Evolutionary conservation across 2,113 vertebrate genomes (phyloP).

Genomic region (Alethe diademata): DNA sequence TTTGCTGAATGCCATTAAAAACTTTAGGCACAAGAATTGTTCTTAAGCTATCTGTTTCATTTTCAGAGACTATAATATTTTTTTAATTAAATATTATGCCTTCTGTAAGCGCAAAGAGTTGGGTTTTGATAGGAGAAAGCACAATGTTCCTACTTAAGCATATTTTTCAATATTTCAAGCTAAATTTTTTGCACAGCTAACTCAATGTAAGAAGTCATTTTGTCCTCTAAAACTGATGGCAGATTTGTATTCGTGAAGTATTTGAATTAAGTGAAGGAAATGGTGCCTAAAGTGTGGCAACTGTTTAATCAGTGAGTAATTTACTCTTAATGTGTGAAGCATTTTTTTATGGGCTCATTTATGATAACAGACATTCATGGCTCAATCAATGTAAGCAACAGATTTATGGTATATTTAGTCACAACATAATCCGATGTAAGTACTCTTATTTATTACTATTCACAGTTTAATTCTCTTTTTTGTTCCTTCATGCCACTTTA

Average conservation of each 20-base stretch:
- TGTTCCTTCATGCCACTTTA: not conserved
- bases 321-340: conserved; percentile 24
- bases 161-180: not conserved
- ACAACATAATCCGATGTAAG: not conserved
- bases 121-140: not conserved
- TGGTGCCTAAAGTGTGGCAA: conserved; percentile 19
- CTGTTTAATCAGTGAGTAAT: conserved; percentile 52
- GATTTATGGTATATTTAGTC: conserved; percentile 22
- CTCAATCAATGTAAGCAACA: conserved; percentile 11
- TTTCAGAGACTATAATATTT: not conserved
- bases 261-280: conserved; percentile 45
- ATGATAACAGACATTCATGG: conserved; percentile 34
- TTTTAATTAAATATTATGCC: not conserved
- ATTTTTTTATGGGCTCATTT: conserved; percentile 41
- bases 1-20: not conserved
- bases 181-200: not conserved
- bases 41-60: not conserved
- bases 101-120: not conserved
- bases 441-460: conserved; percentile 43
- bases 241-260: conserved; percentile 42
- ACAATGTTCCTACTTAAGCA: not conserved
- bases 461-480: not conserved
- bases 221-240: conserved; percentile 10
- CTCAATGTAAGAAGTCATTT: not conserved
- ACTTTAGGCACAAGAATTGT: not conserved